Evolutionary conservation across 1,140 invertebrate species (phyloP).

Genomic region (Pseudomyrmex concolor): DNA sequence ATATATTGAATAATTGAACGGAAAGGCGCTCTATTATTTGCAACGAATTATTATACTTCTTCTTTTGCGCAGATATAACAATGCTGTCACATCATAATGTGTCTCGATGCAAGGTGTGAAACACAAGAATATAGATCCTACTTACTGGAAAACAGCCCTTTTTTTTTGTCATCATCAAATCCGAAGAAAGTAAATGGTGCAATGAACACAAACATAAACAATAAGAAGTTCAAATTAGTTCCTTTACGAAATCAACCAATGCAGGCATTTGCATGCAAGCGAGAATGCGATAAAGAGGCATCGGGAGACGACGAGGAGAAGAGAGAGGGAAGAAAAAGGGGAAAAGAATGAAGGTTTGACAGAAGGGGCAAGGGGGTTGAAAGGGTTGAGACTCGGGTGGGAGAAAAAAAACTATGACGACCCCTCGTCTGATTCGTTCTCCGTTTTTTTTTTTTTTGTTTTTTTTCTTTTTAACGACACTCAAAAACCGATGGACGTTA

Average conservation of each 20-base stretch:
- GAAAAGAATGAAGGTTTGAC: conserved; percentile 60
- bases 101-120: conserved; percentile 73
- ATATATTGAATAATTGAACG: conserved; percentile 63
- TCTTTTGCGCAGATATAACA: conserved; percentile 67
- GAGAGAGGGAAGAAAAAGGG: conserved; percentile 35
- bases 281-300: conserved; percentile 80
- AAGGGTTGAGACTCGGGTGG: not conserved
- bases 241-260: conserved; percentile 83
- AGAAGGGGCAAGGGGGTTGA: conserved; percentile 51
- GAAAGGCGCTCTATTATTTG: conserved; percentile 66
- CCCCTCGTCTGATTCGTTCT: conserved; percentile 75
- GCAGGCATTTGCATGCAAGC: conserved; percentile 84
- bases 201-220: conserved; percentile 90
- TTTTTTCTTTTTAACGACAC: conserved; percentile 84
- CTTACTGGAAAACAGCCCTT: conserved; percentile 94
- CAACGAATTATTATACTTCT: conserved; percentile 64
- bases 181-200: conserved; percentile 91
- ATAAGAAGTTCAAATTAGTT: conserved; percentile 87
- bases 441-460: too few species aligned
- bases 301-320: conserved; percentile 50
- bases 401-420: conserved; percentile 79
- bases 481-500: conserved; percentile 87
- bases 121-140: conserved; percentile 85
- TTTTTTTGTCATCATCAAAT: conserved; percentile 87
- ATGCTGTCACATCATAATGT: conserved; percentile 67